These are phyloP conservation scores for Vulpes vulpes DNA, from an alignment of 2,113 vertebrate genomes.

Conservation along the genomic window DNA sequence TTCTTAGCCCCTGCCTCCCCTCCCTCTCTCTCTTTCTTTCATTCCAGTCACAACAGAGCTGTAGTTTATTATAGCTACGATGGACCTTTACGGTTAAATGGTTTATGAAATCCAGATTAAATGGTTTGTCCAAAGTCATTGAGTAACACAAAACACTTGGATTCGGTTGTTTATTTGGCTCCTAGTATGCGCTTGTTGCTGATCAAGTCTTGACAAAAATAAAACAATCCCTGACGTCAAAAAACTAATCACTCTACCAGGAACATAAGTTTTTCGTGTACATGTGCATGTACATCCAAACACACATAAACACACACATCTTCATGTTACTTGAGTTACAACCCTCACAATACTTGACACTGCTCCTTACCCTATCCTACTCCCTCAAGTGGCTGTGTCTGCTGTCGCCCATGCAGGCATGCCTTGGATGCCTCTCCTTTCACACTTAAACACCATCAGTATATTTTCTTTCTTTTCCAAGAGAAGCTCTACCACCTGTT, in stretches of 20 bases:
- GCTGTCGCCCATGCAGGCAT: background rate
- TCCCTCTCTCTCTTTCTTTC: too few relatives aligned
- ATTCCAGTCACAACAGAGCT: background rate
- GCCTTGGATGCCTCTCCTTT: background rate
- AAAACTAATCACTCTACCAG: background rate
- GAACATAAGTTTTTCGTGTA: background rate
- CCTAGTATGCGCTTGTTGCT: background rate
- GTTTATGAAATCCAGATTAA: background rate
- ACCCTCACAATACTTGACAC: background rate
- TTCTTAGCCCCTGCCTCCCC: accelerated
- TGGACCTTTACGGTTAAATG: background rate
- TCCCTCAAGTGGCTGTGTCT: background rate
- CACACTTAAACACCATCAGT: background rate
- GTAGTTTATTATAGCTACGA: background rate
- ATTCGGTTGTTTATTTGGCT: background rate
- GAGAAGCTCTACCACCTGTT: background rate
- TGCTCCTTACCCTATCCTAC: background rate
- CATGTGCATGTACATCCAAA: background rate
- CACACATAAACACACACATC: background rate
- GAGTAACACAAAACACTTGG: background rate
- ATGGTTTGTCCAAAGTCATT: background rate
- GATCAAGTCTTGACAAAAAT: background rate
- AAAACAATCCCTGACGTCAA: background rate
- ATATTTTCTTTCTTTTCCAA: background rate
- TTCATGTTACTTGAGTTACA: background rate